These are phyloP conservation scores for Atrina japonica DNA, from an alignment of 2,888 invertebrate genomes.

Conservation along the genomic window DNA sequence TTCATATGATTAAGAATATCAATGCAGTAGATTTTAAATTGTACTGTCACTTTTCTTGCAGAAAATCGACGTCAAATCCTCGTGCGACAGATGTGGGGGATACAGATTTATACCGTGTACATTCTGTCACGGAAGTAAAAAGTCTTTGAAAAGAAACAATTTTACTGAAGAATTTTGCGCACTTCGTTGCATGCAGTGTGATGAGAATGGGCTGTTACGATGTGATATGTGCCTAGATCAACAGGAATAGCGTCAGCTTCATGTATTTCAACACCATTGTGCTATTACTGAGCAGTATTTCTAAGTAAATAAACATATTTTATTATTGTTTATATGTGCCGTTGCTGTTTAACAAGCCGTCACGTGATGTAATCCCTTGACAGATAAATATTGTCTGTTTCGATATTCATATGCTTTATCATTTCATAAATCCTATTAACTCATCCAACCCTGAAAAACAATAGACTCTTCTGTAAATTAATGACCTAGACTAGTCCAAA, in stretches of 20 bases:
- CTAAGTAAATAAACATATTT: no score
- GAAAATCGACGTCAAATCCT: conserved; percentile 82
- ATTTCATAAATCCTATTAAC: no score
- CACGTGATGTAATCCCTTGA: no score
- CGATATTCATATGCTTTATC: no score
- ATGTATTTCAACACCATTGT: neutral
- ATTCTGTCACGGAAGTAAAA: conserved; percentile 97
- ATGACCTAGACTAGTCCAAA: no score
- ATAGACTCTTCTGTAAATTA: no score
- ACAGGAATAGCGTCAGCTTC: conserved; percentile 66
- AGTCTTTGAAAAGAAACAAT: conserved; percentile 95
- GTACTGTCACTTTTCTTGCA: conserved; percentile 65
- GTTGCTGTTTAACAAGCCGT: no score
- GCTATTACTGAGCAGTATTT: no score
- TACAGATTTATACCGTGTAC: conserved; percentile 94
- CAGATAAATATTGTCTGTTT: no score
- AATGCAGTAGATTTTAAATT: no score
- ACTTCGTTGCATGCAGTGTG: conserved; percentile 84
- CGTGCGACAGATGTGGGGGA: conserved; percentile 95
- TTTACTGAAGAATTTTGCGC: conserved; percentile 97
- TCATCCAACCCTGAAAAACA: no score
- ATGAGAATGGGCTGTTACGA: conserved; percentile 95
- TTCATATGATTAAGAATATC: neutral
- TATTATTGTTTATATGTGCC: no score
- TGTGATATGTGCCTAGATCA: conserved; percentile 88